These are phyloP conservation scores for Drosophila antonietae DNA, from an alignment of 2,888 invertebrate species.

Conservation along the genomic window DNA sequence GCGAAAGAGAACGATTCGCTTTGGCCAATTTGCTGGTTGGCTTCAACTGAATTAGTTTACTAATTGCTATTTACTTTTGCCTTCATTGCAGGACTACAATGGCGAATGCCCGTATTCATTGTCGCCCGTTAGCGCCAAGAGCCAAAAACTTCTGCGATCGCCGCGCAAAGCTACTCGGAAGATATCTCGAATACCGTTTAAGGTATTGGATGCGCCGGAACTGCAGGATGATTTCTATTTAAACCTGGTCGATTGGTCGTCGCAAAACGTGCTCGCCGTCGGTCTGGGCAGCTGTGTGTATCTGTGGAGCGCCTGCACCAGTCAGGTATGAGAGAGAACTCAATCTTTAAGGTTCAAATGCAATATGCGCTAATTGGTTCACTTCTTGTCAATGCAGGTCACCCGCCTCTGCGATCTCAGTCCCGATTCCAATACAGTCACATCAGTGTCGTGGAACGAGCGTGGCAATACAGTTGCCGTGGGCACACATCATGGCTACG, in stretches of 20 bases:
- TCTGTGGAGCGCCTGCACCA: conserved; percentile 99
- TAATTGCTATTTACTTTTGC: conserved; percentile 50
- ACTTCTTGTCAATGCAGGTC: conserved; percentile 86
- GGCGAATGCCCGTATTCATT: conserved; percentile 96
- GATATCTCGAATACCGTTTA: conserved; percentile 99
- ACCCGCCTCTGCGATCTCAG: conserved; percentile 98
- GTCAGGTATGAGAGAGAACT: conserved; percentile 88
- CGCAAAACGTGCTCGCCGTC: conserved; percentile 98
- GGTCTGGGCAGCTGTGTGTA: conserved; percentile 99
- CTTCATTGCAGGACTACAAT: conserved; percentile 89
- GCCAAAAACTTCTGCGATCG: conserved; percentile 96
- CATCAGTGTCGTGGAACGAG: conserved; percentile 99
- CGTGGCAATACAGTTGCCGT: conserved; percentile 98
- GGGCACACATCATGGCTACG: conserved; percentile 98
- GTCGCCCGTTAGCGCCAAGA: conserved; percentile 97
- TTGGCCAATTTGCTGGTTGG: conserved; percentile 60
- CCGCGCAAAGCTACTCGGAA: conserved; percentile 99
- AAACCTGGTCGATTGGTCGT: conserved; percentile 99
- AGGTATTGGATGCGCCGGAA: conserved; percentile 86
- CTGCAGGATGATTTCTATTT: conserved; percentile 98
- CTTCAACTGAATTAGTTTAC: conserved; percentile 49
- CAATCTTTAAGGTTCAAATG: no score
- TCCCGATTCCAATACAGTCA: conserved; percentile 96
- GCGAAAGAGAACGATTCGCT: conserved; percentile 22
- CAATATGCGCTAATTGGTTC: neutral